Percentiles rank a stretch among this genome's conserved stretches.
Evolutionary conservation across 1,140 invertebrate species (phyloP).

Genomic region (Drosophila littoralis): DNA sequence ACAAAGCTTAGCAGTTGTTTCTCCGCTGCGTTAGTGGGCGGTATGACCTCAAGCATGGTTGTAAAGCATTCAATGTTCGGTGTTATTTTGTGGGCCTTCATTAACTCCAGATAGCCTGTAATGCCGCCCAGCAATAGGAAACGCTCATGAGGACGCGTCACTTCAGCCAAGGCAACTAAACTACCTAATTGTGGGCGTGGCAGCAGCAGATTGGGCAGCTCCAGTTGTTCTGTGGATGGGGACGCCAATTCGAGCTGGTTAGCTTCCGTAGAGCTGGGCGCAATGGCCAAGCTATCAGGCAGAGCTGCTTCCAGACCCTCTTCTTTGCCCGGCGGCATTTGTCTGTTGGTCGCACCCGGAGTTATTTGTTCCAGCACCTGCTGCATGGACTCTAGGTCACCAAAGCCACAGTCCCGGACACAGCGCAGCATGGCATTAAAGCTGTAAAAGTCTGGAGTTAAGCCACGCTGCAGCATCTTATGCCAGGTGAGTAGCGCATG

Average conservation of each 20-base stretch:
- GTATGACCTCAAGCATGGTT: constrained; percentile 89
- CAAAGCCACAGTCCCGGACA: constrained; percentile 92
- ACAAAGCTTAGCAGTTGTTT: constrained; percentile 87
- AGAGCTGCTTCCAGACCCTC: not conserved
- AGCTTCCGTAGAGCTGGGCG: not conserved
- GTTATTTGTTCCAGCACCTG: constrained; percentile 78
- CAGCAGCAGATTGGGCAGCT: constrained; percentile 87
- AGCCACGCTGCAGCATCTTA: constrained; percentile 88
- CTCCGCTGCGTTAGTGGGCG: constrained; percentile 88
- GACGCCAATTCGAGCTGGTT: constrained; percentile 82
- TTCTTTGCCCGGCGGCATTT: not conserved
- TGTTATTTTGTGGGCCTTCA: constrained; percentile 87
- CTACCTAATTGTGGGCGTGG: constrained; percentile 86
- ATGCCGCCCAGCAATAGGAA: constrained; percentile 93
- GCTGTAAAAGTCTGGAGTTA: constrained; percentile 89
- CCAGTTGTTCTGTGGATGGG: constrained; percentile 6
- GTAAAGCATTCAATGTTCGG: constrained; percentile 93
- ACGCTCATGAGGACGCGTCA: constrained; percentile 87
- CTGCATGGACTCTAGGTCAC: constrained; percentile 87
- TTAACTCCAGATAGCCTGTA: constrained; percentile 89
- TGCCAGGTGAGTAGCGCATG: constrained; percentile 93
- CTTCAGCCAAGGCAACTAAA: constrained; percentile 86
- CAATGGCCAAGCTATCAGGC: not conserved
- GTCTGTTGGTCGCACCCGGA: not conserved
- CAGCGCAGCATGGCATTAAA: constrained; percentile 93